Conservation (phyloP, 2,888 invertebrate species). For the Acronicta psi region DNA sequence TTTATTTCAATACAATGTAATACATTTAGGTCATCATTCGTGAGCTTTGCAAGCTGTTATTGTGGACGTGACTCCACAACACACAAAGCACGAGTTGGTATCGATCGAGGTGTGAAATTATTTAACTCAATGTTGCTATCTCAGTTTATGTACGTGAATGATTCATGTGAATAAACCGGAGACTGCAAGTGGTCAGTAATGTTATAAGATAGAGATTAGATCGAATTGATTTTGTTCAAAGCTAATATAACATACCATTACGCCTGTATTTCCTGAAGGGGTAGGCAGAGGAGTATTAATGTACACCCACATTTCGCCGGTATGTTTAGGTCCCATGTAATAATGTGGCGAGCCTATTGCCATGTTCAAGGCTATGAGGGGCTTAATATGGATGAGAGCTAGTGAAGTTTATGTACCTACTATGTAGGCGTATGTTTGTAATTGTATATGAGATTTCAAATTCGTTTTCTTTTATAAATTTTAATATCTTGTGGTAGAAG, state of each 20-base stretch:
- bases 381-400: not conserved
- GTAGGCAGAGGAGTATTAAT: too few relatives aligned
- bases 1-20: too few relatives aligned
- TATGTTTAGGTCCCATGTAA: too few relatives aligned
- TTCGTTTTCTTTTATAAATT: not conserved
- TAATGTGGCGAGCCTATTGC: too few relatives aligned
- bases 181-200: conserved; percentile 43
- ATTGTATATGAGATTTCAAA: not conserved
- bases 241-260: too few relatives aligned
- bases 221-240: conserved; percentile 12
- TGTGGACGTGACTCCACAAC: not conserved
- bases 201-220: conserved; percentile 9
- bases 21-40: too few relatives aligned
- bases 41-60: too few relatives aligned
- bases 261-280: too few relatives aligned
- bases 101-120: too few relatives aligned
- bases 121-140: conserved; percentile 13
- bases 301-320: too few relatives aligned
- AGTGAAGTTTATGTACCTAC: not conserved
- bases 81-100: not conserved
- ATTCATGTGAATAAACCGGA: conserved; percentile 31
- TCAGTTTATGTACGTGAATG: conserved; percentile 35
- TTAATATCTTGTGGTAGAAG: not conserved
- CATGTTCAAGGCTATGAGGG: conserved; percentile 1
- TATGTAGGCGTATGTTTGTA: not conserved